Evolutionary conservation across 2,797 vertebrate species (phyloP), one percentile per base, ranked within the genome.

Genomic region (Cyclura pinguis): DNA sequence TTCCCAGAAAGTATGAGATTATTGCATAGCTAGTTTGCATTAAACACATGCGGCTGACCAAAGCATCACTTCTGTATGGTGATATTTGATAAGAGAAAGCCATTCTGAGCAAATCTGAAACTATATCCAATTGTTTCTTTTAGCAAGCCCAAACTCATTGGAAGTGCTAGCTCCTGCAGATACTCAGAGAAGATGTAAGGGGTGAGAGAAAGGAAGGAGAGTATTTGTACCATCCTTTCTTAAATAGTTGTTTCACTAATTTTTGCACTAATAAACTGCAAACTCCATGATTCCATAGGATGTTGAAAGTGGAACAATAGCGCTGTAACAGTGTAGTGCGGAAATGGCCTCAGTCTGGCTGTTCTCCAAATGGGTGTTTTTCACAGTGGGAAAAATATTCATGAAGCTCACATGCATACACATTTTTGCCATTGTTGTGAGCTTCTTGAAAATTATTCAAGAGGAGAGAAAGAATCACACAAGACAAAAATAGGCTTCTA

Each of bases 211-310:
- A 14, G 12, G 13, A 3, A 57, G 13, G 57, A 57, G 57, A 14
- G 14, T 16, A 57, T 52, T 55, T 52, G 77, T 24, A 32, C 10
- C 47, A 32, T 24, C 13, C 7, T 24, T 93, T 73, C 74, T 50
- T 92, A 95, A 76, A 42, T 76, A 20, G 8, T 22, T 76, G 35
- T 55, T 55, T 55, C 55, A 55, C 4, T 47, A 4, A 47, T 47
- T 47, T 47, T 47, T 47, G 42, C 42, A 47, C 4, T 47, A 47
- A 47, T 47, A 47, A 3, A 47, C 42, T 47, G 42, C 42, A 47
- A 47, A 47, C 42, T 4, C 42, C 42, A 47, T 4, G 42, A 47
- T 47, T 47, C 42, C 42, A 47, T 47, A 47, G 42, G 42, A 47
- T 47, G 42, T 47, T 47, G 42, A 47, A 47, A 47, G 42, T 47